Evolutionary conservation across 2,888 invertebrate genomes (phyloP).

Genomic region (Pheosia tremula): DNA sequence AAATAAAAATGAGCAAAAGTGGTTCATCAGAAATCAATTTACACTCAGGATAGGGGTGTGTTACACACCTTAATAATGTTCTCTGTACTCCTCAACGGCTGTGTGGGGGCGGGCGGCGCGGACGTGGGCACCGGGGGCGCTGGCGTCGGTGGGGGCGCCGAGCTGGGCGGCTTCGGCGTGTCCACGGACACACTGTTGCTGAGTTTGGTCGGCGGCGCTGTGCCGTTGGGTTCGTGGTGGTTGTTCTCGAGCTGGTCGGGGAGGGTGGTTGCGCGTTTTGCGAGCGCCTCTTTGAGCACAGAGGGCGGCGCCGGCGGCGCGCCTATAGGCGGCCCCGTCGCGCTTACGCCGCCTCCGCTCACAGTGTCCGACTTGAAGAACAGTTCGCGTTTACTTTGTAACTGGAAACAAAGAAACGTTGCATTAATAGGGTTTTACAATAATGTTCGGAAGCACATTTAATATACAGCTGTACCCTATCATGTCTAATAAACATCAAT

Average conservation of each 20-base stretch:
- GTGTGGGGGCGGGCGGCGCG: slow-evolving; percentile 57
- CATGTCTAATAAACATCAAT: too few relatives aligned
- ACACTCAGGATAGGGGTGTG: too few relatives aligned
- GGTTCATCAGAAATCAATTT: too few relatives aligned
- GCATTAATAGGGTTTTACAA: neutral
- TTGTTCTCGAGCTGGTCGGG: slow-evolving; percentile 76
- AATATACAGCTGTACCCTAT: too few relatives aligned
- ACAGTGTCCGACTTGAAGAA: slow-evolving; percentile 91
- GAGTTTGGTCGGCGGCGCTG: slow-evolving; percentile 59
- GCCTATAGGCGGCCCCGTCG: slow-evolving; percentile 65
- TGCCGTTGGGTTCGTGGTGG: slow-evolving; percentile 80
- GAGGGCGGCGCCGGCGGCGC: slow-evolving; percentile 81
- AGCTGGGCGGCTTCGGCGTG: slow-evolving; percentile 66
- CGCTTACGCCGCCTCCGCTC: slow-evolving; percentile 78
- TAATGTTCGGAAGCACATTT: too few relatives aligned
- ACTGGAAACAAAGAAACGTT: slow-evolving; percentile 76
- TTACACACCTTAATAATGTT: slow-evolving; percentile 73
- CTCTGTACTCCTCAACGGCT: slow-evolving; percentile 74
- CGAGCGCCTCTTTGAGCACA: slow-evolving; percentile 79
- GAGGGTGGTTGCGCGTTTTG: slow-evolving; percentile 75
- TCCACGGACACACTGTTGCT: slow-evolving; percentile 75
- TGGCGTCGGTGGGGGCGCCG: slow-evolving; percentile 73
- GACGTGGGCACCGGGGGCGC: slow-evolving; percentile 76
- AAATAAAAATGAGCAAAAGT: too few relatives aligned
- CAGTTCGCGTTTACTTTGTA: slow-evolving; percentile 94